Evolutionary conservation across 2,113 vertebrate species (phyloP).

Genomic region (Hemibagrus wyckioides): DNA sequence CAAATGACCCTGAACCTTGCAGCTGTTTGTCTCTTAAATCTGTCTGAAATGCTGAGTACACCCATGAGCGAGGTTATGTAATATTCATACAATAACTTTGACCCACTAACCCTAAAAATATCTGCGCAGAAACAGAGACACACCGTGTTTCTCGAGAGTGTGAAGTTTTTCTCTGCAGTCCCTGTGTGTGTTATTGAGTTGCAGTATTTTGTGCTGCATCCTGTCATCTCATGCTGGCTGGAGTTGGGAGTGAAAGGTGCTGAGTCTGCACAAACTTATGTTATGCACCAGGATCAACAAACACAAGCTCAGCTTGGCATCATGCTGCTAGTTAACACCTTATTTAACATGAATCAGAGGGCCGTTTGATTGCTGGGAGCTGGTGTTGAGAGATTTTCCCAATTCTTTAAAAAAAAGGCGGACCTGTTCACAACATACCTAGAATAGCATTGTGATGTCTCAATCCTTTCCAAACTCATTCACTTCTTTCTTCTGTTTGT

Average conservation of each 20-base stretch:
- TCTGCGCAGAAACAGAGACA: neutral
- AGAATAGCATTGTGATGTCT: constrained; percentile 6
- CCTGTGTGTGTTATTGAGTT: neutral
- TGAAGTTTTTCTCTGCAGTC: neutral
- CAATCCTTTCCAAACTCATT: constrained; percentile 13
- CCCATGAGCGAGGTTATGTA: constrained; percentile 29
- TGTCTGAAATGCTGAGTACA: neutral
- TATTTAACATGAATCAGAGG: neutral
- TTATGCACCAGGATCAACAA: neutral
- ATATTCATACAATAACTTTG: constrained; percentile 31
- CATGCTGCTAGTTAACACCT: constrained; percentile 16
- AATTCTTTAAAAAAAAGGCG: neutral
- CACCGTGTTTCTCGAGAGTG: neutral
- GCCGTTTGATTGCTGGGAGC: neutral
- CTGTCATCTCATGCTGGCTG: constrained; percentile 4
- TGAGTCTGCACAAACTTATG: constrained; percentile 13
- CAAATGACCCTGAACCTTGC: constrained; percentile 16
- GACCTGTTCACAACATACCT: neutral
- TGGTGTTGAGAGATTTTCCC: neutral
- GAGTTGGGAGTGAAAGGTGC: neutral
- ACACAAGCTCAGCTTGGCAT: constrained; percentile 8
- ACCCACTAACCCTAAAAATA: constrained; percentile 43
- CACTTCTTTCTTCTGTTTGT: constrained; percentile 51
- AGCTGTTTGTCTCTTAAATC: neutral
- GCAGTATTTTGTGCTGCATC: constrained; percentile 23